A percentile compares a stretch with the other conserved stretches of the same genome.
Evolutionary conservation across 2,888 invertebrate genomes (phyloP).

Genomic region (Zaprionus bogoriensis): DNA sequence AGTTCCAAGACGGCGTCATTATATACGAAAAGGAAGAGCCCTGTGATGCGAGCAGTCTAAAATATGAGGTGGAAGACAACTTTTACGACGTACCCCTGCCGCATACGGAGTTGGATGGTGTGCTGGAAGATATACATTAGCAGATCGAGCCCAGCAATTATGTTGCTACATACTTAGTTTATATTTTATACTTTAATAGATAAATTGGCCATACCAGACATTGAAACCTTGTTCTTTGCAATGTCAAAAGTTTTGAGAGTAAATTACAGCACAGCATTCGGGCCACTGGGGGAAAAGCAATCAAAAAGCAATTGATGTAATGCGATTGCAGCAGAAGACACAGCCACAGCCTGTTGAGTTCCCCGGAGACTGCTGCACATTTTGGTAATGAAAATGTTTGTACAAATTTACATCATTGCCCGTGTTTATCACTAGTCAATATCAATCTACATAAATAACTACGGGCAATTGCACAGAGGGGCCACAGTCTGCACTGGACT

Average conservation of each 20-base stretch:
- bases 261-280: constrained; percentile 36
- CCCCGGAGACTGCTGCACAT: constrained; percentile 54
- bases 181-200: neutral
- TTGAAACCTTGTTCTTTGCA: no score
- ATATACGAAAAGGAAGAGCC: neutral
- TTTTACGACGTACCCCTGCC: neutral
- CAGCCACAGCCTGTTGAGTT: constrained; percentile 26
- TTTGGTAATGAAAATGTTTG: constrained; percentile 77
- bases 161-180: neutral
- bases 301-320: constrained; percentile 64
- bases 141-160: no score
- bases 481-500: neutral
- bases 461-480: constrained; percentile 15
- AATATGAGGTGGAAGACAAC: neutral
- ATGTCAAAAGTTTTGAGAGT: constrained; percentile 9
- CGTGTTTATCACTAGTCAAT: constrained; percentile 71
- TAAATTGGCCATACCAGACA: no score
- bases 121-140: no score
- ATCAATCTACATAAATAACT: constrained; percentile 67
- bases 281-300: constrained; percentile 19
- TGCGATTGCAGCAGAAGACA: constrained; percentile 43
- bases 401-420: constrained; percentile 75
- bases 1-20: constrained; percentile 30
- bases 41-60: neutral
- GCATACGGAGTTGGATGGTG: neutral